Percentiles rank a stretch among this genome's conserved stretches.
Evolutionary conservation across 2,888 invertebrate species (phyloP).

Genomic region (Harmothoe impar): DNA sequence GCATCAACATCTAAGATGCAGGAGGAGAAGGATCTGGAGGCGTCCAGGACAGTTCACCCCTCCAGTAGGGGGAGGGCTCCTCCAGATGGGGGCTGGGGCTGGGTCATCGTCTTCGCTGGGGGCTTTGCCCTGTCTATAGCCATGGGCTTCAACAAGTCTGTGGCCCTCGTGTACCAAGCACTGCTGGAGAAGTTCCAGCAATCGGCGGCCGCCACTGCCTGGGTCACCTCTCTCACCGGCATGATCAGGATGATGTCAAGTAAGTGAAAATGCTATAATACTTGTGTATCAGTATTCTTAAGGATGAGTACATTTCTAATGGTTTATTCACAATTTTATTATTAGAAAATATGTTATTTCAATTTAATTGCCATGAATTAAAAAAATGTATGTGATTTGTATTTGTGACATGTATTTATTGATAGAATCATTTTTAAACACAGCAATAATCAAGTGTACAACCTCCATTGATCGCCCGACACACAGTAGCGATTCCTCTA

Average conservation of each 20-base stretch:
- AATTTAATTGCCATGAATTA: too few species aligned
- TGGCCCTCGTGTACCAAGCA: constrained; percentile 49
- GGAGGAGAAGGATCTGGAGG: background rate
- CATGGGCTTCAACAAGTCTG: constrained; percentile 53
- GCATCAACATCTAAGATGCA: background rate
- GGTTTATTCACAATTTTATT: too few species aligned
- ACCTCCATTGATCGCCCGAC: too few species aligned
- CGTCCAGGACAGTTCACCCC: background rate
- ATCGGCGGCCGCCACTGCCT: constrained; percentile 46
- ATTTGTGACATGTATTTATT: too few species aligned
- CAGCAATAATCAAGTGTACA: too few species aligned
- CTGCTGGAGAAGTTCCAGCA: constrained; percentile 36
- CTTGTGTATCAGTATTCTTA: background rate
- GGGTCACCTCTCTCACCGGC: constrained; percentile 43
- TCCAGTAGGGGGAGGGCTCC: background rate
- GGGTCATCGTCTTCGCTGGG: constrained; percentile 14
- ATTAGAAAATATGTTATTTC: too few species aligned
- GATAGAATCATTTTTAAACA: too few species aligned
- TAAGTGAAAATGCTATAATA: background rate
- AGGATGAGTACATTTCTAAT: too few species aligned
- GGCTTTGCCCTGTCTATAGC: constrained; percentile 39
- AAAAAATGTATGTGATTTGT: too few species aligned
- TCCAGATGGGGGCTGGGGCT: constrained; percentile 50
- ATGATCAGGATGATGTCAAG: constrained; percentile 54
- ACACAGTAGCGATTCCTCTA: too few species aligned